Evolutionary conservation across 2,797 vertebrate genomes (phyloP), one percentile per base, ranked within the genome.

Genomic region (Artibeus jamaicensis): DNA sequence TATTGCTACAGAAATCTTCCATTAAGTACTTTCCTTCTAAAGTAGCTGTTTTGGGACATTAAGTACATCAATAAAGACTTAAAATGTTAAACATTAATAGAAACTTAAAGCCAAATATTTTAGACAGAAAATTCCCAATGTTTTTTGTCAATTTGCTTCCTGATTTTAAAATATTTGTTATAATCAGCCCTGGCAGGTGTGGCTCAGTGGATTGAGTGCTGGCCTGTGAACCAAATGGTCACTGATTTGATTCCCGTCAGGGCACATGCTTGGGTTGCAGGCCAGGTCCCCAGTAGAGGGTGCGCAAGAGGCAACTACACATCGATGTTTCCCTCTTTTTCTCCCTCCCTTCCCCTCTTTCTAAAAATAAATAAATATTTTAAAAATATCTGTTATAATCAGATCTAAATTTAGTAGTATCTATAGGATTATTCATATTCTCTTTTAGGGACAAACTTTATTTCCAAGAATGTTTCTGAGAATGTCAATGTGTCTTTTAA

Each of bases 391-490:
- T 71, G 26, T 88, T 92, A 44, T 26, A 79, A 74, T 90, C 37
- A 90, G 46, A 77, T 53, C 94, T n/a, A 96, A 57, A 91, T 57
- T n/a, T 93, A 55, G 15, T n/a, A 89, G 46, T 81, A 91, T 88
- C 89, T 12, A 39, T 5, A 86, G n/a, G 16, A 91, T 71, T 94
- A 92, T 22, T 53, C 44, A 48, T n/a, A 46, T 37, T 90, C 42
- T 44, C 48, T 87, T 91, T 77, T 46, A 82, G 50, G n/a, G 37
- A 83, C 9, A 70, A 89, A 77, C 11, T 89, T 91, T 89, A 86
- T 92, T 95, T 88, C 68, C 59, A 91, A 91, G 53, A 89, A 89
- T 48, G 15, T 81, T 89, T 86, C 44, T 91, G 48, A 93, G 82
- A 95, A 95, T 29, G 62, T 50, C 29, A 85, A 74, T 9, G 90